These are phyloP conservation scores for Pinctada fucata DNA, from an alignment of 2,888 invertebrate species.

Conservation along the genomic window DNA sequence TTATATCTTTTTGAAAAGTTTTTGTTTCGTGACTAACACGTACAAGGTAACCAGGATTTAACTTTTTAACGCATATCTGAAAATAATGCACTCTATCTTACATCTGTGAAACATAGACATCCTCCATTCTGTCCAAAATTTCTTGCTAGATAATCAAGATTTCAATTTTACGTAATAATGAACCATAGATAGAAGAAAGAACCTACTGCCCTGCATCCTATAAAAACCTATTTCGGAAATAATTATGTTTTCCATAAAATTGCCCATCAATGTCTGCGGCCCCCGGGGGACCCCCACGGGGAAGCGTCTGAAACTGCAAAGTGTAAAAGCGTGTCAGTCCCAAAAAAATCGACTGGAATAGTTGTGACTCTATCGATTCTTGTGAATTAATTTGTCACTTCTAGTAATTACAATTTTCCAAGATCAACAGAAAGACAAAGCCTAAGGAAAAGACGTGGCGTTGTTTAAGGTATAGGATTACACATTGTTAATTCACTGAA, in stretches of 20 bases:
- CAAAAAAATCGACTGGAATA: not conserved
- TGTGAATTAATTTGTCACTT: conserved; percentile 2
- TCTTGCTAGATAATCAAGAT: no score
- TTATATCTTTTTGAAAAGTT: no score
- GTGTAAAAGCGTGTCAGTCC: not conserved
- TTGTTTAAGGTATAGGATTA: not conserved
- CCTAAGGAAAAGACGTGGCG: not conserved
- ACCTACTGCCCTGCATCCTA: no score
- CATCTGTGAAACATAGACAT: no score
- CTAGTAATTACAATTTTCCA: not conserved
- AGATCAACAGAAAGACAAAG: not conserved
- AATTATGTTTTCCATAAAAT: not conserved
- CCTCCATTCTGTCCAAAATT: no score
- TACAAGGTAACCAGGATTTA: no score
- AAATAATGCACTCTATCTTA: no score
- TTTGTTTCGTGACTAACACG: no score
- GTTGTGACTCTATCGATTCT: not conserved
- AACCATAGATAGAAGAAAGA: no score
- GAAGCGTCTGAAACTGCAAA: not conserved
- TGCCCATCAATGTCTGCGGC: not conserved
- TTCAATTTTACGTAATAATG: no score
- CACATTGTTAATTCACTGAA: not conserved
- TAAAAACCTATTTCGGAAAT: no score
- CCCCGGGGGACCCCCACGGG: not conserved
- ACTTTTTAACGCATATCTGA: no score